Evolutionary conservation across 2,797 vertebrate species (phyloP), one percentile per base, ranked within the genome.

Genomic region (Myiothlypis coronata): DNA sequence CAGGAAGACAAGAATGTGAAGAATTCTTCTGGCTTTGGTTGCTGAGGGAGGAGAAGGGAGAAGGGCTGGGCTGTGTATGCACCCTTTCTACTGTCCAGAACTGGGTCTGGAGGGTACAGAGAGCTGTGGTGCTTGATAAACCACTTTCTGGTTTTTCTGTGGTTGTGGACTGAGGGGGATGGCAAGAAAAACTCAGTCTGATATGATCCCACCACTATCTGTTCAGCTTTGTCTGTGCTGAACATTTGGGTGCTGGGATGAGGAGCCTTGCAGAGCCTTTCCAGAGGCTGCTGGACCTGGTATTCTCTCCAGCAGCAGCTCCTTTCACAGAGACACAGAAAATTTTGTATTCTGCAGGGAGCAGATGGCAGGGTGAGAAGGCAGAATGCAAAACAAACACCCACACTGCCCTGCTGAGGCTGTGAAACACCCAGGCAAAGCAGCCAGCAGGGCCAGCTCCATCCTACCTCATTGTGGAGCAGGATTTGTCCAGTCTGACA

Each of bases 1-100:
- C 44, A 79, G n/a, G 37, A 70, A 92, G 44, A 34, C 55, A 86
- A 86, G 89, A 91, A 90, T 89, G 70, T 47, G 63, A 94, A 34
- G 69, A 90, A 94, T 90, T 94, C 67, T 64, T 93, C 88, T 79
- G 89, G 83, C 56, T 83, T 86, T 59, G 21, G 61, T 78, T 69
- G 8, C 72, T n/a, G 21, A 72, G 39, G 37, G 68, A 83, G 77
- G 84, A 89, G 67, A 46, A 84, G 47, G 28, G 47, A 74, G 46
- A 21, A 77, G 52, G 50, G 43, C 23, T 81, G 34, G 83, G 26
- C n/a, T 32, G n/a, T 56, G 15, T 46, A 23, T n/a, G 35, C 28
- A 57, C 20, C 26, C 63, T 34, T 76, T 49, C 71, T 70, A 35
- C 32, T 55, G 32, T 49, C 67, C 46, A 59, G 71, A 75, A 37